phyloP scores from a whole-genome alignment of 2,113 vertebrate species.

The Collichthys lucidus region DNA sequence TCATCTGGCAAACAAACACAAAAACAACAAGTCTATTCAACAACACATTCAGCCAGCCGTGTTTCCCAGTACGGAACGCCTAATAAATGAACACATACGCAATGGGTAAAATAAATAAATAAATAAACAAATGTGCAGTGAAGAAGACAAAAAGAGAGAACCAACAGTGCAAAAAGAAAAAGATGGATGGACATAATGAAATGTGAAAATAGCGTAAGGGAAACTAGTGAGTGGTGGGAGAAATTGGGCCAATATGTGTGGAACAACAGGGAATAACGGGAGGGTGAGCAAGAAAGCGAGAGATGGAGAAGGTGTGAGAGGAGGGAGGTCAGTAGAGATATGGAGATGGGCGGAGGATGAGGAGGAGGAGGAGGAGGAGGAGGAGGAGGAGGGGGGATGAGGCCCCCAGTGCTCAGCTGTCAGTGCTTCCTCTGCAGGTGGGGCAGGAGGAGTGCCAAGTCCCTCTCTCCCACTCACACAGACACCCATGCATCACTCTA shows the following conservation, averaged over 20 bases:
- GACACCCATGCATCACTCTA: conserved; percentile 85
- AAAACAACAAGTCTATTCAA: conserved; percentile 53
- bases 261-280: conserved; percentile 69
- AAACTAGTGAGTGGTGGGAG: conserved; percentile 47
- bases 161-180: conserved; percentile 30
- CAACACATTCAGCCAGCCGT: conserved; percentile 8
- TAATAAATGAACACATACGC: conserved; percentile 40
- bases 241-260: conserved; percentile 72
- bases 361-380: conserved; percentile 32
- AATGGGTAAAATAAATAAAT: neutral
- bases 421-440: conserved; percentile 89
- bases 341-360: conserved; percentile 65
- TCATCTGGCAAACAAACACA: conserved; percentile 65
- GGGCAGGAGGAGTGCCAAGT: conserved; percentile 83
- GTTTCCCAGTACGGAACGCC: conserved; percentile 30
- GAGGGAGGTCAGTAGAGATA: conserved; percentile 77
- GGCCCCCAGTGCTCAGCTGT: conserved; percentile 83
- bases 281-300: conserved; percentile 47
- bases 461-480: conserved; percentile 83
- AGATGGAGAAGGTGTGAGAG: conserved; percentile 74
- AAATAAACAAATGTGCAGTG: conserved; percentile 13
- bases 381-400: conserved; percentile 61
- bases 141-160: conserved; percentile 45
- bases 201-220: conserved; percentile 49
- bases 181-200: conserved; percentile 53